Evolutionary conservation across 2,113 vertebrate genomes (phyloP).

Genomic region (Austrofundulus limnaeus): DNA sequence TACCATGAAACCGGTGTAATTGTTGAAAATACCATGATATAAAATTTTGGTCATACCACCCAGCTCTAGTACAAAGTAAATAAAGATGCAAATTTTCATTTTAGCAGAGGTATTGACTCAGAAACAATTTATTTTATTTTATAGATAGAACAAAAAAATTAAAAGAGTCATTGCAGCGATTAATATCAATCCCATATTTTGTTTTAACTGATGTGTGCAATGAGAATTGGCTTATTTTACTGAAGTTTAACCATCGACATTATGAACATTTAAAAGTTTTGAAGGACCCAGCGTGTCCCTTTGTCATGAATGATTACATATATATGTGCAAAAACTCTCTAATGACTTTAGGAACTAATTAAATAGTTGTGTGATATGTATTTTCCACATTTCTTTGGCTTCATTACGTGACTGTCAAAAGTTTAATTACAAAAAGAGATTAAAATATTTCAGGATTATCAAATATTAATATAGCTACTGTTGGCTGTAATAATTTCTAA

Average conservation of each 20-base stretch:
- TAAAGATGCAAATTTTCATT: no score
- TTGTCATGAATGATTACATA: conserved; percentile 31
- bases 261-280: neutral
- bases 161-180: no score
- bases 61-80: no score
- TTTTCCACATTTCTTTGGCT: conserved; percentile 69
- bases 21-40: no score
- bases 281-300: conserved; percentile 5
- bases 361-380: conserved; percentile 64
- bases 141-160: no score
- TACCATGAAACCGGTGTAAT: no score
- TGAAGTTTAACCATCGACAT: neutral
- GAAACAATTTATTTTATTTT: no score
- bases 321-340: conserved; percentile 45
- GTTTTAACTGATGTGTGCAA: neutral
- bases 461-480: conserved; percentile 75
- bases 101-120: no score
- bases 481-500: conserved; percentile 60
- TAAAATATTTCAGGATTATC: conserved; percentile 73
- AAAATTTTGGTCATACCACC: no score
- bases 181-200: no score
- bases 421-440: conserved; percentile 79
- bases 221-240: neutral
- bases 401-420: conserved; percentile 77
- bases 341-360: conserved; percentile 69